These are phyloP conservation scores for Galago senegalensis DNA, from an alignment of 2,797 vertebrate genomes.

Conservation along the genomic window DNA sequence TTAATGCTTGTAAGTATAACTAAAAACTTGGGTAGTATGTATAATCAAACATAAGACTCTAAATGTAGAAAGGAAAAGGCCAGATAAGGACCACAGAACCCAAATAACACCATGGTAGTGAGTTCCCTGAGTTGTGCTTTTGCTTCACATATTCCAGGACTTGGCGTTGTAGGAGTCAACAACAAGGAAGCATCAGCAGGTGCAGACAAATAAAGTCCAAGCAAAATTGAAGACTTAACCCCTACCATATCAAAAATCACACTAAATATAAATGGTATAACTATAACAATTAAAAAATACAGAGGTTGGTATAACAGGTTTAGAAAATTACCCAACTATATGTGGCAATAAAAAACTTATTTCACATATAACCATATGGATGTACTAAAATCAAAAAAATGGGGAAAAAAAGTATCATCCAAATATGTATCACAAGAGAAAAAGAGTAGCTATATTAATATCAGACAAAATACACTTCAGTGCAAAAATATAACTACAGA, in stretches of 20 bases:
- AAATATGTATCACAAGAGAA: not conserved
- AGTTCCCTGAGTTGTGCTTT: not conserved
- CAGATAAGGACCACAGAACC: not conserved
- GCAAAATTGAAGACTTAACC: not conserved
- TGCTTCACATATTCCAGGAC: not conserved
- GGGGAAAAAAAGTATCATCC: not conserved
- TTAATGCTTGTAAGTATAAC: not conserved
- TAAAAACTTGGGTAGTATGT: not conserved
- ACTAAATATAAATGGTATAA: not conserved
- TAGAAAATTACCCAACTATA: not conserved
- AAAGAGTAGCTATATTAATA: not conserved
- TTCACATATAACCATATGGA: not conserved
- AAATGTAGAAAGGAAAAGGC: not conserved
- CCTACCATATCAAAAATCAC: not conserved
- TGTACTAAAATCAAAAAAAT: not conserved
- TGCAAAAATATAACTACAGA: not conserved
- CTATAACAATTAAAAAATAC: not conserved
- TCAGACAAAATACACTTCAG: not conserved
- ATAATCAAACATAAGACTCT: not conserved
- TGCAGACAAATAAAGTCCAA: not conserved
- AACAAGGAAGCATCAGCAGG: not conserved
- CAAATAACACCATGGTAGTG: not conserved
- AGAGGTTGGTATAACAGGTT: not conserved
- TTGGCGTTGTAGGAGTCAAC: not conserved
- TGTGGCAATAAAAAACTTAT: not conserved